Conservation (phyloP, 2,797 vertebrate genomes). For the Lophius americanus region DNA sequence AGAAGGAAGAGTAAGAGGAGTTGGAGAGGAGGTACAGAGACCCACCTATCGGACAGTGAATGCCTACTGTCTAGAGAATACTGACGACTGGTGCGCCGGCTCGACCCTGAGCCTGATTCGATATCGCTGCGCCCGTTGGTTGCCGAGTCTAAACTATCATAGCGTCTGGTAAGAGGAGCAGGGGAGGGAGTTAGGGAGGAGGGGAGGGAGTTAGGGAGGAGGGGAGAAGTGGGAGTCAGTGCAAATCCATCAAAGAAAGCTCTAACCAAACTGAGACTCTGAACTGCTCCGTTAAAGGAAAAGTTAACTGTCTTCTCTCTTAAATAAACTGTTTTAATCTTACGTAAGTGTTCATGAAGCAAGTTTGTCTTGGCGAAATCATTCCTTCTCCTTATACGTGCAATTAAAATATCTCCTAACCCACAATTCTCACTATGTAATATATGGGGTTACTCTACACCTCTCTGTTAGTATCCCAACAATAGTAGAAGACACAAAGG, state of each 20-base stretch:
- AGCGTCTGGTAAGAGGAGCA: conserved; percentile 88
- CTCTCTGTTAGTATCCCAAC: too few relatives aligned
- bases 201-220: conserved; percentile 71
- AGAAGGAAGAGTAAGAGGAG: conserved; percentile 60
- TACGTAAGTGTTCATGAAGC: neutral
- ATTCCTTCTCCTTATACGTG: neutral
- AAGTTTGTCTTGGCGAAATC: conserved; percentile 1
- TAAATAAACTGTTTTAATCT: too few relatives aligned
- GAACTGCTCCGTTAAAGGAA: conserved; percentile 16
- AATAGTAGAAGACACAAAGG: neutral
- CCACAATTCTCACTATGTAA: neutral
- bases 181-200: conserved; percentile 3
- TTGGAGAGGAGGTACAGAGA: conserved; percentile 74
- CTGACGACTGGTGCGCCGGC: conserved; percentile 91
- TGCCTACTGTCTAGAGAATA: conserved; percentile 95
- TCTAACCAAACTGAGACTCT: conserved; percentile 47
- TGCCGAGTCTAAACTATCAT: conserved; percentile 95
- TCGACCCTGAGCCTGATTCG: conserved; percentile 94
- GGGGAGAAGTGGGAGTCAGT: conserved; percentile 81
- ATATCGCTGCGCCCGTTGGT: conserved; percentile 92
- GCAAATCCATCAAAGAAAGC: conserved; percentile 64
- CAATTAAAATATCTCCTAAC: neutral
- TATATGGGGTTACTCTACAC: neutral
- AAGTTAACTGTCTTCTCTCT: neutral
- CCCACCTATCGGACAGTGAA: conserved; percentile 93